Evolutionary conservation across 2,113 vertebrate genomes (phyloP).

Genomic region (Dinomys branickii): DNA sequence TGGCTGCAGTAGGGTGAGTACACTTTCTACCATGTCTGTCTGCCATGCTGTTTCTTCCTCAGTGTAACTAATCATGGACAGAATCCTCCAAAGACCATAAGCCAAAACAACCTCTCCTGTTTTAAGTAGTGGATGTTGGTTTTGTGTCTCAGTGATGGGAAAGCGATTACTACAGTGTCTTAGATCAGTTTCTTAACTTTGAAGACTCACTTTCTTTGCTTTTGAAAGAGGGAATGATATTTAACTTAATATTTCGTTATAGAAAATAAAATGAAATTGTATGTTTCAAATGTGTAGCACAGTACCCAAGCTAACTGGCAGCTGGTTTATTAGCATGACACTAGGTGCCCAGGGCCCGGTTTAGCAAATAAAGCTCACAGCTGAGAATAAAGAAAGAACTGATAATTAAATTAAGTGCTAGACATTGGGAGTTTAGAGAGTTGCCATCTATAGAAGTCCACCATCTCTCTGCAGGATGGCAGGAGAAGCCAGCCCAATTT

Average conservation of each 20-base stretch:
- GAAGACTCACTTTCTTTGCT: neutral
- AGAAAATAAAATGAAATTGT: conserved; percentile 27
- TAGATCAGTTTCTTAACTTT: neutral
- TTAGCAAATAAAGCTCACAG: neutral
- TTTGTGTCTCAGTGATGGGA: neutral
- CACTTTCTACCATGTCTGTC: neutral
- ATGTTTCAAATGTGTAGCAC: neutral
- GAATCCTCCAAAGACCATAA: neutral
- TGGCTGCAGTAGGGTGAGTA: neutral
- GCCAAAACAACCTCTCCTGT: neutral
- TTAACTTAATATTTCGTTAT: neutral
- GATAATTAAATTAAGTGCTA: neutral
- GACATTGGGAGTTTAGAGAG: neutral
- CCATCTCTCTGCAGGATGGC: neutral
- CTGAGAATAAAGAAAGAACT: neutral
- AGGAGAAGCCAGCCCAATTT: neutral
- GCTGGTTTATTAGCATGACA: neutral
- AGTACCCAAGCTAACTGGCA: neutral
- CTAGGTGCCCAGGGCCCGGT: neutral
- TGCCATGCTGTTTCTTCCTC: neutral
- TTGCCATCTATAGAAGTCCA: neutral
- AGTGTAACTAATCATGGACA: neutral
- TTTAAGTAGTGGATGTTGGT: neutral
- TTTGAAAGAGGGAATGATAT: conserved; percentile 9
- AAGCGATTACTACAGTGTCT: neutral